phyloP scores from a whole-genome alignment of 2,888 invertebrate genomes.

The Athalia rosae region DNA sequence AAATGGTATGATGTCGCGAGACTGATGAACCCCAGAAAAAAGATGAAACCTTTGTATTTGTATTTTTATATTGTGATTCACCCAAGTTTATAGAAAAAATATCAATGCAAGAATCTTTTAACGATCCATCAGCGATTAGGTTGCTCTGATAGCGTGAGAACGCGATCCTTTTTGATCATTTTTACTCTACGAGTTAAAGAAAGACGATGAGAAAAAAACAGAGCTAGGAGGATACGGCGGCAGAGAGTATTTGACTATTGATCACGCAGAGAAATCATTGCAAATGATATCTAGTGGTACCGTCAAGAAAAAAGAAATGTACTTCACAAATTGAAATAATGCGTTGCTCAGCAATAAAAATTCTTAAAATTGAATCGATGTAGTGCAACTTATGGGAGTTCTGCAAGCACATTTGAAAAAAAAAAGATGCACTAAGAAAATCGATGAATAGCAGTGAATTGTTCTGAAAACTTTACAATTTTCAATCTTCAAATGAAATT shows the following conservation, averaged over 20 bases:
- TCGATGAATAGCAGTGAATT: too few species aligned
- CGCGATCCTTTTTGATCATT: conserved; percentile 16
- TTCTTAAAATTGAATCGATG: conserved; percentile 14
- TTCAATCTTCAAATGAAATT: background rate
- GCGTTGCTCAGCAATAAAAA: conserved; percentile 24
- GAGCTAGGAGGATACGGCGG: background rate
- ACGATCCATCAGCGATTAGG: conserved; percentile 46
- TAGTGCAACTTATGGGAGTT: conserved; percentile 1
- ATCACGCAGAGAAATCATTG: background rate
- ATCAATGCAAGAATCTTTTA: conserved; percentile 54
- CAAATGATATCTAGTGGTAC: background rate
- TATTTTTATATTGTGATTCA: conserved; percentile 69
- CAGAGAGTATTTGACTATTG: conserved; percentile 4
- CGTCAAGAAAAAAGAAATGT: background rate
- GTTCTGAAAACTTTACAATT: too few species aligned
- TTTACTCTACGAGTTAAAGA: conserved; percentile 9
- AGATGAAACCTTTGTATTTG: conserved; percentile 60
- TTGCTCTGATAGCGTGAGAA: conserved; percentile 50
- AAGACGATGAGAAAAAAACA: background rate
- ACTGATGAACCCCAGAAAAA: conserved; percentile 43
- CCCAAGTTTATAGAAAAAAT: conserved; percentile 57
- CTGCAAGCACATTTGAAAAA: background rate
- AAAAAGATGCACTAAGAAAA: background rate
- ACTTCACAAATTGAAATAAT: background rate
- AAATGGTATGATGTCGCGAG: conserved; percentile 4